Base-by-base conservation (phyloP, 1,140 invertebrate species). In the Sesamia nonagrioides region DNA sequence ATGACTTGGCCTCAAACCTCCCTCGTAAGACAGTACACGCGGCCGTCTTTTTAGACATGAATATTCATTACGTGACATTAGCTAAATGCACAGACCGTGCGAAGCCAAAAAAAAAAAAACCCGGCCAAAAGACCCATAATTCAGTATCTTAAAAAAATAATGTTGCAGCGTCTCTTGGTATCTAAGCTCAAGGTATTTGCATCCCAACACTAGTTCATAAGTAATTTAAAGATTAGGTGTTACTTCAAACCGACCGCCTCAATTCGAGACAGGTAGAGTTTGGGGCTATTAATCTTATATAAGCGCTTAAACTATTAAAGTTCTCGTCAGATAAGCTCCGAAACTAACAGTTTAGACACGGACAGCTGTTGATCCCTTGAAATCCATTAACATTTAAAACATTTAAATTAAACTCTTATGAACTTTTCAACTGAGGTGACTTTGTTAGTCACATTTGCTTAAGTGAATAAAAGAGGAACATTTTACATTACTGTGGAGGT, bases 231-330 rank as follows among this genome's bases (percentile, higher is more conserved):
- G 77, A 81, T 80, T 82, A 82, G 61, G 72, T 63, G 60, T 50
- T 21, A 42, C 40, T 76, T 77, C 42, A 71, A 66, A 74, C 60
- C 69, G 15, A 56, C 60, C 37, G 33, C 80, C 75, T 78, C 74
- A 77, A 84, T 81, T 80, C 80, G 48, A 82, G 69, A 78, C 66
- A 78, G 60, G 61, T 73, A 77, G 48, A 21, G 75, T 81, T 86
- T 82, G 76, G 84, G 80, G 75, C 84, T 78, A 81, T 84, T 85
- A 88, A 88, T 90, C 86, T 85, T 81, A 79, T 85, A 82, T 86
- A 85, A 88, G 83, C 82, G 76, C 80, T 85, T 77, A 82, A 87
- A 86, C 87, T 88, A 87, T 89, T 87, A 87, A 86, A 87, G 85
- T 83, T 89, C 86, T 84, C 80, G 83, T 58, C 60, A 56, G 81